Base-by-base conservation (phyloP, 2,113 vertebrate species). In the Coptodon rendalli region DNA sequence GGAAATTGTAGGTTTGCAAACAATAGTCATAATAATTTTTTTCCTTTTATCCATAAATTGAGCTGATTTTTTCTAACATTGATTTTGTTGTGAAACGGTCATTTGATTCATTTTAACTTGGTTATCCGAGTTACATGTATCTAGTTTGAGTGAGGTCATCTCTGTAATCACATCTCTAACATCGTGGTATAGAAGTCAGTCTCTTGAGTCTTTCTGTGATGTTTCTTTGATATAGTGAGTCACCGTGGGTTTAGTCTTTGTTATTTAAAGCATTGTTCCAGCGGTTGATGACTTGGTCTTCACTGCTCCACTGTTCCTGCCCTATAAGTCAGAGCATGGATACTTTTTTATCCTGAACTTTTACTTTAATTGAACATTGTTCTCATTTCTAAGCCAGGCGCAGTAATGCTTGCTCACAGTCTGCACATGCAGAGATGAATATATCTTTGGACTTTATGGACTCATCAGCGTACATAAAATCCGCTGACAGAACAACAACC, bases 251-350 rank as follows among this genome's bases (percentile, higher is more conserved):
- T 50, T 68, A 36, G 88, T 27, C 31, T 43, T n/a, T 68, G 81
- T 93, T 94, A 89, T 94, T 93, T 93, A 88, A 90, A 90, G 89
- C 11, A 2, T n/a, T 14, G 56, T 87, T 92, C 89, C 91, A 82
- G 91, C 13, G 82, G 90, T 8, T 29, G 83, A 31, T 13, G 40
- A 14, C 53, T 86, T 43, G 83, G 89, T 63, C 88, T 22, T 34
- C 31, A 3, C 24, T 83, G 79, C 84, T 89, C 11, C 12, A n/a
- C 84, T 68, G 14, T 31, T 9, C 14, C 53, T 66, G 63, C 43
- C 7, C 83, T 11, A 48, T 6, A 52, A 87, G 53, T 63, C 81
- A 38, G 24, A 80, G 63, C 11, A 17, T 24, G 10, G 27, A 57
- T 2, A 5, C 40, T 63, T 81, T 63, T 66, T 36, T 63, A 54